These are phyloP conservation scores for Sparidentex hasta DNA, from an alignment of 2,797 vertebrate genomes.

Conservation along the genomic window DNA sequence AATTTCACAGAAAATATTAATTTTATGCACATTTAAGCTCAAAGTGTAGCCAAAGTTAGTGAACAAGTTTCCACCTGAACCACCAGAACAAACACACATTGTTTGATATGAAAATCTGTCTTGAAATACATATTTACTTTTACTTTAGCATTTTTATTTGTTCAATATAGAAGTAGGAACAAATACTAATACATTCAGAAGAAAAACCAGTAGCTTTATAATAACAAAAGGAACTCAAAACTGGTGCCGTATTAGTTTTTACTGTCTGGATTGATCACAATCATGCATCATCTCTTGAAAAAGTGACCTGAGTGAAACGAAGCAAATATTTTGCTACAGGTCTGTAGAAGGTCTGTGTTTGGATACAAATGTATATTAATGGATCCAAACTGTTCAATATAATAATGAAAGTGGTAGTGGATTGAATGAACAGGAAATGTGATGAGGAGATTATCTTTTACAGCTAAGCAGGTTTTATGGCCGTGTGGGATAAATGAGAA, in stretches of 20 bases:
- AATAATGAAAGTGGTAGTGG: slow-evolving; percentile 48
- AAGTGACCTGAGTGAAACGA: not conserved
- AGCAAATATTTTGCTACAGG: not conserved
- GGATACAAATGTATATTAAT: slow-evolving; percentile 14
- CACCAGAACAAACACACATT: not conserved
- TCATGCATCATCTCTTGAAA: not conserved
- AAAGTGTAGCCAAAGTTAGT: slow-evolving; percentile 1
- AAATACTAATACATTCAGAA: not conserved
- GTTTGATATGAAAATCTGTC: slow-evolving; percentile 3
- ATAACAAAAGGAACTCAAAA: not conserved
- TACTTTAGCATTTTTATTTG: too few species aligned
- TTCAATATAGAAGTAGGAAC: not conserved
- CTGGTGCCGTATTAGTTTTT: not conserved
- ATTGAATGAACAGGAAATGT: slow-evolving; percentile 66
- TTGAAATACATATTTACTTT: not conserved
- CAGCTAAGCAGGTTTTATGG: slow-evolving; percentile 66
- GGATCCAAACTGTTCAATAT: slow-evolving; percentile 30
- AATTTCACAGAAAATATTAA: slow-evolving; percentile 29
- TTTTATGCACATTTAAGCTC: not conserved
- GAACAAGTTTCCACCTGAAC: not conserved
- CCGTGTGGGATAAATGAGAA: slow-evolving; percentile 56
- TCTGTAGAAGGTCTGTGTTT: not conserved
- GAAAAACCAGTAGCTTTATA: not conserved
- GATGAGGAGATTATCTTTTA: slow-evolving; percentile 69
- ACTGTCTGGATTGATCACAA: not conserved